These are phyloP conservation scores for Lomographa bimaculata DNA, from an alignment of 2,888 invertebrate genomes.

Conservation along the genomic window DNA sequence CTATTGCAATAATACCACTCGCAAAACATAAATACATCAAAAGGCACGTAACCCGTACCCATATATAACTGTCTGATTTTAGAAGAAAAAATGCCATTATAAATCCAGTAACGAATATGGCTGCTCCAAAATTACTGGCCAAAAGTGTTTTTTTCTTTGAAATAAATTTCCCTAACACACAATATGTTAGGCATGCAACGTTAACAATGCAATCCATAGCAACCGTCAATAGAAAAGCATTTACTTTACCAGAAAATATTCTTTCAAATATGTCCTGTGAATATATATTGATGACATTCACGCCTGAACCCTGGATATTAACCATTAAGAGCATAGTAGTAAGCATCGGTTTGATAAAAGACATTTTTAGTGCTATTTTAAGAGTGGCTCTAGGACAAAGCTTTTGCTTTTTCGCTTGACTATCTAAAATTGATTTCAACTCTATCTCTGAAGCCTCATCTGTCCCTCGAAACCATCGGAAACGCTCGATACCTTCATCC, in stretches of 20 bases:
- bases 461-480: conserved; percentile 44
- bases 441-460: conserved; percentile 36
- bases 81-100: conserved; percentile 3
- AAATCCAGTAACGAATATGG: conserved; percentile 1
- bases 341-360: conserved; percentile 17
- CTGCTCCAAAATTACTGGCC: conserved; percentile 3
- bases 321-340: conserved; percentile 7
- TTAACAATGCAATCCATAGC: conserved; percentile 8
- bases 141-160: conserved; percentile 12
- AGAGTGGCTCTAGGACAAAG: conserved; percentile 5
- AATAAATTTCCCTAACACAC: conserved; percentile 11
- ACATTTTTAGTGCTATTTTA: conserved; percentile 1
- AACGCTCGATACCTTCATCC: conserved; percentile 38
- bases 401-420: conserved; percentile 9
- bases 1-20: conserved; percentile 34
- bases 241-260: conserved; percentile 12
- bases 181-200: conserved; percentile 1
- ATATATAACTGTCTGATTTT: background rate
- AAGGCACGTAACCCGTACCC: conserved; percentile 9
- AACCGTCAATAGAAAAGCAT: conserved; percentile 15
- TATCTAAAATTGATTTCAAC: conserved; percentile 27
- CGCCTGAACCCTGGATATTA: conserved; percentile 13
- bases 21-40: conserved; percentile 23
- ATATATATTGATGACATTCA: conserved; percentile 16
- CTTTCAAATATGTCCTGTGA: conserved; percentile 13